phyloP scores from a whole-genome alignment of 2,797 vertebrate genomes.

The Chromis chromis region DNA sequence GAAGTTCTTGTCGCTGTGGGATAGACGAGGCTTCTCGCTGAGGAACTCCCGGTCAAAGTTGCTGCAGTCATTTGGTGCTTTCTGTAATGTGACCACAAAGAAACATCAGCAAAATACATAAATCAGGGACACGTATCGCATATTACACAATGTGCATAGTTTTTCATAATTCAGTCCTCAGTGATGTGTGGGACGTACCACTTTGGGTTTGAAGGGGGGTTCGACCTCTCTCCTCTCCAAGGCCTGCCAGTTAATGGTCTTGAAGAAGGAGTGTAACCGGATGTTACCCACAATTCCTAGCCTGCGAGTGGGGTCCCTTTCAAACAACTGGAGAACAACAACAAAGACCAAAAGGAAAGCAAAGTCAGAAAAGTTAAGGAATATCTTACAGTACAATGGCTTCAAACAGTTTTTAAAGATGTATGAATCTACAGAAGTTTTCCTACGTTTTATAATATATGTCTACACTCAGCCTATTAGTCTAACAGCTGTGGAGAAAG shows the following conservation, averaged over 20 bases:
- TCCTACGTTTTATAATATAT: no score
- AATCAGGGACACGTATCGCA: neutral
- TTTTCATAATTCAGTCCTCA: neutral
- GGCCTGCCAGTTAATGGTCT: slow-evolving; percentile 91
- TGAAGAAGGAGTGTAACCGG: slow-evolving; percentile 92
- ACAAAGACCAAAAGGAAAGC: slow-evolving; percentile 18
- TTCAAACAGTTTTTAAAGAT: no score
- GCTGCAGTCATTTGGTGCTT: slow-evolving; percentile 92
- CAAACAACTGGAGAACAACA: slow-evolving; percentile 88
- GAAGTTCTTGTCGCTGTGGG: slow-evolving; percentile 95
- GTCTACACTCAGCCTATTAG: no score
- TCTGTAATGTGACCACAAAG: slow-evolving; percentile 83
- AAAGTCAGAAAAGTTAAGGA: slow-evolving; percentile 3
- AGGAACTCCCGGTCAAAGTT: slow-evolving; percentile 99
- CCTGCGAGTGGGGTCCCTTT: slow-evolving; percentile 90
- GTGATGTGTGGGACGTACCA: slow-evolving; percentile 84
- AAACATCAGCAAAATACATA: slow-evolving; percentile 15
- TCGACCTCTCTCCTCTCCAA: slow-evolving; percentile 91
- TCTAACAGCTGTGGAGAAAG: no score
- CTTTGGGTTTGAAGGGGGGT: slow-evolving; percentile 97
- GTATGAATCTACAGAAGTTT: no score
- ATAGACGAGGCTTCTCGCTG: slow-evolving; percentile 94
- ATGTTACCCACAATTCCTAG: slow-evolving; percentile 93
- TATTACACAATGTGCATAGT: neutral
- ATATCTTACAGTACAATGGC: neutral